A percentile compares a stretch with the other conserved stretches of the same genome.
Conservation (phyloP, 2,797 vertebrate species). For the Anguilla obscura region DNA sequence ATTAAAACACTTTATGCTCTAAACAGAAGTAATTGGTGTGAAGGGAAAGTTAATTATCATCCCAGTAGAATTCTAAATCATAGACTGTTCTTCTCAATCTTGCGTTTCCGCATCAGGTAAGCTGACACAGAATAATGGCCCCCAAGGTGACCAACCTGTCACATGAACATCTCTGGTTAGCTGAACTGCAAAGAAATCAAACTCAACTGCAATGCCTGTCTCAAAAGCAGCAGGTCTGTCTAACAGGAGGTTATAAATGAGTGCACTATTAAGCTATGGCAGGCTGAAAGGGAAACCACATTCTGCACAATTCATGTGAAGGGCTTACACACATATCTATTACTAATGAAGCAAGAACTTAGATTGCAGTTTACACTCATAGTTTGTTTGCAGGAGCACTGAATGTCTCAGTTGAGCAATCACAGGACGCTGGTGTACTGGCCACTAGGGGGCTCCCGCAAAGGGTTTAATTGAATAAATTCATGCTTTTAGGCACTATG, state of each 20-base stretch:
- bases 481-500: no score
- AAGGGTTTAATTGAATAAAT: no score
- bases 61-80: slow-evolving; percentile 29
- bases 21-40: slow-evolving; percentile 29
- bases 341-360: no score
- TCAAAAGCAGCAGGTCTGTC: slow-evolving; percentile 15
- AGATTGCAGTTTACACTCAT: no score
- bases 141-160: slow-evolving; percentile 26
- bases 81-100: slow-evolving; percentile 19
- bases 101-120: slow-evolving; percentile 25
- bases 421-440: no score
- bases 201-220: slow-evolving; percentile 18
- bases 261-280: slow-evolving; percentile 21
- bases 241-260: slow-evolving; percentile 23
- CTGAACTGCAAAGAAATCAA: slow-evolving; percentile 33
- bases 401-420: no score
- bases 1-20: slow-evolving; percentile 20
- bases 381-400: no score
- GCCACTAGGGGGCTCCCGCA: no score
- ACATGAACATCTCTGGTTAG: slow-evolving; percentile 33
- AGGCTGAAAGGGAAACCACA: not conserved
- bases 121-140: slow-evolving; percentile 24
- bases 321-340: not conserved
- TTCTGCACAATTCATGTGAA: not conserved
- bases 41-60: slow-evolving; percentile 16